A percentile compares a stretch with the other conserved stretches of the same genome.
Conservation (phyloP, 2,113 vertebrate genomes). For the Prunella himalayana region DNA sequence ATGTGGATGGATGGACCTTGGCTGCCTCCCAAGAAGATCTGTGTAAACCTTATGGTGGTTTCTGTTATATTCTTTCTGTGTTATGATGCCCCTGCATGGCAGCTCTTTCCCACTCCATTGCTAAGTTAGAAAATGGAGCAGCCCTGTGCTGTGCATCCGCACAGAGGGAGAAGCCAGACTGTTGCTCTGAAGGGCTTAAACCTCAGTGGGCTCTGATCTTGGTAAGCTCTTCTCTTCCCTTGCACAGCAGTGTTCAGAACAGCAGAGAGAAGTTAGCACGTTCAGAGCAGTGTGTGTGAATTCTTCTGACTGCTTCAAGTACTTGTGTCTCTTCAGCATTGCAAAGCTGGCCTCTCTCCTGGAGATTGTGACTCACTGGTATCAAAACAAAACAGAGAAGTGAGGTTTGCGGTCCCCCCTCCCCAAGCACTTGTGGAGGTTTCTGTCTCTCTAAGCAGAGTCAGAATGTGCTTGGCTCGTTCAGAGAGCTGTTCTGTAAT, state of each 20-base stretch:
- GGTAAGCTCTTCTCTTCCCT: background rate
- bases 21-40: background rate
- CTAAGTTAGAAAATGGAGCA: background rate
- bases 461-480: constrained; percentile 37
- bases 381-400: constrained; percentile 37
- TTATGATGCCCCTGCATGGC: background rate
- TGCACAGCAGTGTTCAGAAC: background rate
- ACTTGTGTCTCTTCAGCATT: background rate
- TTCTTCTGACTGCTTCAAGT: background rate
- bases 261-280: background rate
- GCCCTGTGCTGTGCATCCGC: background rate
- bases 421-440: background rate
- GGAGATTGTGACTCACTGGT: constrained; percentile 46
- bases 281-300: background rate
- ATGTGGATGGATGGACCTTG: background rate
- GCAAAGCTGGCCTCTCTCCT: constrained; percentile 34
- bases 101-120: background rate
- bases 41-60: background rate
- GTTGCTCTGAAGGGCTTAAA: background rate
- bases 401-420: background rate
- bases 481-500: background rate
- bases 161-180: background rate
- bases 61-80: background rate
- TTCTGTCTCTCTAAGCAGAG: constrained; percentile 36
- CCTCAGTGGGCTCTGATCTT: background rate